Conservation (phyloP, 2,888 invertebrate genomes). For the Orchesellides sinensis region DNA sequence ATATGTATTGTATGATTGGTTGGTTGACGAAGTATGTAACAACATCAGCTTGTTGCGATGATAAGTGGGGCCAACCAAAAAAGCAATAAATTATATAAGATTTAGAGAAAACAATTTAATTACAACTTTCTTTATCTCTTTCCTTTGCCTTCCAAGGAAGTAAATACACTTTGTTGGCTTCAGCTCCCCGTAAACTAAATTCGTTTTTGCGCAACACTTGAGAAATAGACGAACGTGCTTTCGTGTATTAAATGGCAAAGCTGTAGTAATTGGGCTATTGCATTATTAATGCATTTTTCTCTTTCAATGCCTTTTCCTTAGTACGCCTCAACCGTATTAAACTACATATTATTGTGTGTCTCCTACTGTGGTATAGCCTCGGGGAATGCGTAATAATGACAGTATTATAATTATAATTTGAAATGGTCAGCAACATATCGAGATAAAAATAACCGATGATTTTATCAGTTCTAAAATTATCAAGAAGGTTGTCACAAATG, state of each 20-base stretch:
- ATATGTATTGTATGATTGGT: not conserved
- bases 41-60: conserved; percentile 59
- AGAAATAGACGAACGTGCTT: not conserved
- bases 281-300: conserved; percentile 52
- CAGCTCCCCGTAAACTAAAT: not conserved
- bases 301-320: no score
- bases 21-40: not conserved
- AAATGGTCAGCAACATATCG: conserved; percentile 27
- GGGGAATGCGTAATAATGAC: conserved; percentile 1
- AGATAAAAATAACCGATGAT: conserved; percentile 4
- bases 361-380: no score
- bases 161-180: conserved; percentile 6
- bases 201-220: not conserved
- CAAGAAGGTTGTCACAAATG: not conserved
- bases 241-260: not conserved
- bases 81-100: conserved; percentile 59
- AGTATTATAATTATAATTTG: conserved; percentile 33
- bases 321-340: no score
- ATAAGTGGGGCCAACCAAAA: conserved; percentile 49
- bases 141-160: not conserved
- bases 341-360: no score
- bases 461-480: conserved; percentile 17
- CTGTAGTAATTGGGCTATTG: conserved; percentile 52
- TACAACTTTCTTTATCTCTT: conserved; percentile 52
- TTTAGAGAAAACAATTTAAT: conserved; percentile 62